A percentile compares a stretch with the other conserved stretches of the same genome.
Evolutionary conservation across 2,113 vertebrate species (phyloP).

Genomic region (Sclerurus mexicanus): DNA sequence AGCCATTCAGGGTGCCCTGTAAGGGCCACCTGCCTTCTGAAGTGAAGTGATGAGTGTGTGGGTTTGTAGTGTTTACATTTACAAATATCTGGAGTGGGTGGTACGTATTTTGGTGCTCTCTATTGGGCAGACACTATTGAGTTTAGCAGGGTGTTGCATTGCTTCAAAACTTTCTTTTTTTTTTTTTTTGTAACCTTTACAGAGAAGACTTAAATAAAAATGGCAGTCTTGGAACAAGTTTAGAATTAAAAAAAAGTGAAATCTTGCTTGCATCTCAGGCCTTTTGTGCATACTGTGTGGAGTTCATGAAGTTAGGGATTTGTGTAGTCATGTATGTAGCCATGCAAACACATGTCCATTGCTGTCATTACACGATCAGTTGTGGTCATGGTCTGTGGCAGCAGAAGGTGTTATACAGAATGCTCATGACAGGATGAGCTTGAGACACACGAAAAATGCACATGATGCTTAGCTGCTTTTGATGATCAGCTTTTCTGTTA

Average conservation of each 20-base stretch:
- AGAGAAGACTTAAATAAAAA: neutral
- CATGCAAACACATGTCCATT: fast-evolving
- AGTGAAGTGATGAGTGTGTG: neutral
- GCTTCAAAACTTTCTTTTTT: neutral
- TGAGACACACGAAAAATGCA: neutral
- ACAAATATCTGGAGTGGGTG: neutral
- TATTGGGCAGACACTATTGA: neutral
- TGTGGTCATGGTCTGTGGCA: neutral
- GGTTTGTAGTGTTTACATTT: neutral
- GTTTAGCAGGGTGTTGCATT: neutral
- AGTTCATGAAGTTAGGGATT: neutral
- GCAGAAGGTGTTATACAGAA: neutral
- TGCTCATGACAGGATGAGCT: neutral
- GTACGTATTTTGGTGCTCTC: neutral
- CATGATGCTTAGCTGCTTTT: neutral
- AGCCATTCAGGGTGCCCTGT: neutral
- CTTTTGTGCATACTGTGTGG: fast-evolving
- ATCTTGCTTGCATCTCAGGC: neutral
- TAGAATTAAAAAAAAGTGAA: neutral
- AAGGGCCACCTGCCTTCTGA: neutral
- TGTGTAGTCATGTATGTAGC: neutral
- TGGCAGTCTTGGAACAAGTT: neutral
- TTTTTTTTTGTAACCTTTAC: neutral
- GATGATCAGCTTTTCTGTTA: neutral
- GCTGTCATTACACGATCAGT: fast-evolving